phyloP scores from a whole-genome alignment of 2,888 invertebrate species.

The Hermaeophaga mercurialis region DNA sequence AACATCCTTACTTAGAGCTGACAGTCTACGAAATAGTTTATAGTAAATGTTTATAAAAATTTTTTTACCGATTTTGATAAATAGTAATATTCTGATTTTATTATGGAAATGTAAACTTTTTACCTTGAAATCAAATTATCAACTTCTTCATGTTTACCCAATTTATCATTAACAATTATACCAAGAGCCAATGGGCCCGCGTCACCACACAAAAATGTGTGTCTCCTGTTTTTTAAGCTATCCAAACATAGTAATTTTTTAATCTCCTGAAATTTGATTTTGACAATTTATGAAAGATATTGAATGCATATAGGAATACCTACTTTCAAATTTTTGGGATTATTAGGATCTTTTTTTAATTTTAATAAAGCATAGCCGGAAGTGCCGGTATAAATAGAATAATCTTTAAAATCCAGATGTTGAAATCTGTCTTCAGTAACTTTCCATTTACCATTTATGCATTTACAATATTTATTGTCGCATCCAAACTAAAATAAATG shows the following conservation, averaged over 20 bases:
- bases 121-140: slow-evolving; percentile 62
- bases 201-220: slow-evolving; percentile 73
- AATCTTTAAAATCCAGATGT: slow-evolving; percentile 61
- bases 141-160: slow-evolving; percentile 62
- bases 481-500: slow-evolving; percentile 59
- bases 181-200: slow-evolving; percentile 69
- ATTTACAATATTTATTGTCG: slow-evolving; percentile 55
- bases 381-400: slow-evolving; percentile 77
- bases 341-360: slow-evolving; percentile 57
- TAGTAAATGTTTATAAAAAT: no score
- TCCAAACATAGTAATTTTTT: slow-evolving; percentile 57
- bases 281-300: no score
- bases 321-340: slow-evolving; percentile 48
- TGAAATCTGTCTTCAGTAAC: slow-evolving; percentile 56
- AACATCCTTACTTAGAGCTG: slow-evolving; percentile 61
- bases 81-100: no score
- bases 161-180: slow-evolving; percentile 64
- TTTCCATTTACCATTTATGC: slow-evolving; percentile 56
- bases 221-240: slow-evolving; percentile 58
- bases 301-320: slow-evolving; percentile 14
- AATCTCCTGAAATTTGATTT: slow-evolving; percentile 36
- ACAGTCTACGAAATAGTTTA: slow-evolving; percentile 41
- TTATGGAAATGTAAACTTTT: no score
- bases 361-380: slow-evolving; percentile 72
- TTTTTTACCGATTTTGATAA: no score